Conservation (phyloP, 2,888 invertebrate species). For the Synanthedon tipuliformis region DNA sequence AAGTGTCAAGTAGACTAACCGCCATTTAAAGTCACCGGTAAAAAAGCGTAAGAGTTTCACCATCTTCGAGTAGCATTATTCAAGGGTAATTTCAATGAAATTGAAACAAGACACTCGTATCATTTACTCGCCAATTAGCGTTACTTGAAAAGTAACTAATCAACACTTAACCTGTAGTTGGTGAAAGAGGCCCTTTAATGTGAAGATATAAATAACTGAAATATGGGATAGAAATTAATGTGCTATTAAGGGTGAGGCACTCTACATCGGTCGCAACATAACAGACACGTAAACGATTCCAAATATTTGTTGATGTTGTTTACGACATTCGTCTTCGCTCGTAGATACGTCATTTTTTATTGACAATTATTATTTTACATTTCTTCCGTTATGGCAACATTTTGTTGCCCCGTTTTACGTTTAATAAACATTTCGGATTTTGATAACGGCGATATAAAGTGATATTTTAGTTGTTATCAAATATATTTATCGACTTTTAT, state of each 20-base stretch:
- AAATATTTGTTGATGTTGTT: constrained; percentile 19
- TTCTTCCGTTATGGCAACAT: constrained; percentile 41
- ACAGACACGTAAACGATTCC: constrained; percentile 19
- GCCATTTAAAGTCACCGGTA: too few relatives aligned
- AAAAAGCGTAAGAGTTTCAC: too few relatives aligned
- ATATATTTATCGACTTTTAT: background rate
- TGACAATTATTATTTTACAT: constrained; percentile 49
- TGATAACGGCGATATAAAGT: background rate
- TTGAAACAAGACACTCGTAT: too few relatives aligned
- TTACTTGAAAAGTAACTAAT: too few relatives aligned
- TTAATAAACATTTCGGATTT: constrained; percentile 9
- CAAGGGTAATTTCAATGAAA: too few relatives aligned
- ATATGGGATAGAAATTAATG: constrained; percentile 43
- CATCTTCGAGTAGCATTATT: too few relatives aligned
- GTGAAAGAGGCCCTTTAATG: too few relatives aligned
- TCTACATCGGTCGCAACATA: constrained; percentile 26
- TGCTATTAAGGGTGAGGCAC: constrained; percentile 33
- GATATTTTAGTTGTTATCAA: background rate
- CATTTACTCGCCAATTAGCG: too few relatives aligned
- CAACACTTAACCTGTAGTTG: too few relatives aligned
- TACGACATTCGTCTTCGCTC: constrained; percentile 22
- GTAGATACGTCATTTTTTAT: constrained; percentile 29
- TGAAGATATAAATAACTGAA: too few relatives aligned
- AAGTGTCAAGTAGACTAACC: too few relatives aligned
- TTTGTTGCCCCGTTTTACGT: constrained; percentile 16